These are phyloP conservation scores for Himalopsyche anomala DNA, from an alignment of 2,888 invertebrate genomes.

Conservation along the genomic window DNA sequence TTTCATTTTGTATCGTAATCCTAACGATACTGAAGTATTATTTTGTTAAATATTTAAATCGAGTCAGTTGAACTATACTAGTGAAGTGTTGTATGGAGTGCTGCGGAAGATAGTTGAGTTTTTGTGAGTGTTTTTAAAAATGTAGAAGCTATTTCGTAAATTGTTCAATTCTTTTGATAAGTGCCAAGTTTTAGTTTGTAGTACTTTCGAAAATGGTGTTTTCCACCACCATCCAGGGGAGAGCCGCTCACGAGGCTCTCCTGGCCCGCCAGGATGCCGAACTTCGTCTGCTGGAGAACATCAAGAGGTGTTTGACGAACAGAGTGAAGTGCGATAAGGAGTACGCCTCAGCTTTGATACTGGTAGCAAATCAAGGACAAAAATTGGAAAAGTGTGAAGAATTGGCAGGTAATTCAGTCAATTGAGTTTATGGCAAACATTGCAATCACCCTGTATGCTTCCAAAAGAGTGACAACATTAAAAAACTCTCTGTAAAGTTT, in stretches of 20 bases:
- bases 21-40: conserved; percentile 36
- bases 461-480: too few species aligned
- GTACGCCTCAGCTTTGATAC: conserved; percentile 89
- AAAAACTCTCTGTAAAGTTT: too few species aligned
- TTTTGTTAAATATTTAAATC: neutral
- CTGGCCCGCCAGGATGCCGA: conserved; percentile 94
- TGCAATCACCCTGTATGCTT: too few species aligned
- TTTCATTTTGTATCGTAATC: neutral
- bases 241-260: conserved; percentile 93
- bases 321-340: conserved; percentile 95
- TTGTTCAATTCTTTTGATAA: neutral
- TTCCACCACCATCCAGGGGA: conserved; percentile 90
- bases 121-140: conserved; percentile 4
- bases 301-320: conserved; percentile 90
- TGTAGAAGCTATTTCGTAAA: conserved; percentile 34
- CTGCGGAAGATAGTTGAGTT: neutral
- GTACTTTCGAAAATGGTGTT: conserved; percentile 82
- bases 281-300: conserved; percentile 92
- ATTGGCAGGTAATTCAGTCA: conserved; percentile 76
- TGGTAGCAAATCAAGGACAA: conserved; percentile 88
- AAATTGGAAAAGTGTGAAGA: conserved; percentile 89
- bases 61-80: neutral
- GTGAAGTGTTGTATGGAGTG: neutral
- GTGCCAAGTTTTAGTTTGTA: conserved; percentile 29
- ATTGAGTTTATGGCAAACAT: too few species aligned